Conservation (phyloP, 2,888 invertebrate species). For the Diachrysia chrysitis region DNA sequence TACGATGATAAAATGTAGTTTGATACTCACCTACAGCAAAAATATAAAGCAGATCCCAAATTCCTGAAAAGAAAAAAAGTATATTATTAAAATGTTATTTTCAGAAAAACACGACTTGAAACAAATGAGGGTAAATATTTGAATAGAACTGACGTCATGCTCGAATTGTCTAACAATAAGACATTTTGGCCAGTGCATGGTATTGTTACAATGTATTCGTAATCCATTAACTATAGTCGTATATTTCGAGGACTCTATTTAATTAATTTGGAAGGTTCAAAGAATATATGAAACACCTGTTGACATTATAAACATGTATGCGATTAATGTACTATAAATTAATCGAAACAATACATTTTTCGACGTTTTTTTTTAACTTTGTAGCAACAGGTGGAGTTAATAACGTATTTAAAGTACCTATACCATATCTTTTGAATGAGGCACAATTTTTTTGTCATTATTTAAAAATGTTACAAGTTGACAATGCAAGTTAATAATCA, state of each 20-base stretch:
- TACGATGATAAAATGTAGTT: not conserved
- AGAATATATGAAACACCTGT: slow-evolving; percentile 29
- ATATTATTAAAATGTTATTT: slow-evolving; percentile 25
- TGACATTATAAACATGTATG: slow-evolving; percentile 18
- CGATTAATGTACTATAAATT: slow-evolving; percentile 33
- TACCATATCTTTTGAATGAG: not conserved
- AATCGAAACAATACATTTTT: slow-evolving; percentile 26
- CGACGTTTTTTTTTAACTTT: slow-evolving; percentile 16
- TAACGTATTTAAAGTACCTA: not conserved
- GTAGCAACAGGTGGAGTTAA: slow-evolving; percentile 32
- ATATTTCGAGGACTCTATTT: slow-evolving; percentile 24
- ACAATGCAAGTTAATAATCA: slow-evolving; percentile 16
- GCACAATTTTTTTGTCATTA: not conserved
- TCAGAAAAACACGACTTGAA: not conserved
- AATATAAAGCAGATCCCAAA: slow-evolving; percentile 75
- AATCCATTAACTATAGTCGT: slow-evolving; percentile 14
- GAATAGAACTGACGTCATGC: slow-evolving; percentile 15
- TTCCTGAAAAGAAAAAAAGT: slow-evolving; percentile 75
- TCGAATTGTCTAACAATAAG: slow-evolving; percentile 2
- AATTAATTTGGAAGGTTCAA: slow-evolving; percentile 5
- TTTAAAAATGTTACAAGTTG: not conserved
- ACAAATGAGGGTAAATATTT: not conserved
- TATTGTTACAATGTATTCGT: slow-evolving; percentile 11
- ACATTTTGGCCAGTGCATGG: slow-evolving; percentile 7
- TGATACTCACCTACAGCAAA: slow-evolving; percentile 78